Evolutionary conservation across 2,113 vertebrate genomes (phyloP).

Genomic region (Nasalis larvatus): DNA sequence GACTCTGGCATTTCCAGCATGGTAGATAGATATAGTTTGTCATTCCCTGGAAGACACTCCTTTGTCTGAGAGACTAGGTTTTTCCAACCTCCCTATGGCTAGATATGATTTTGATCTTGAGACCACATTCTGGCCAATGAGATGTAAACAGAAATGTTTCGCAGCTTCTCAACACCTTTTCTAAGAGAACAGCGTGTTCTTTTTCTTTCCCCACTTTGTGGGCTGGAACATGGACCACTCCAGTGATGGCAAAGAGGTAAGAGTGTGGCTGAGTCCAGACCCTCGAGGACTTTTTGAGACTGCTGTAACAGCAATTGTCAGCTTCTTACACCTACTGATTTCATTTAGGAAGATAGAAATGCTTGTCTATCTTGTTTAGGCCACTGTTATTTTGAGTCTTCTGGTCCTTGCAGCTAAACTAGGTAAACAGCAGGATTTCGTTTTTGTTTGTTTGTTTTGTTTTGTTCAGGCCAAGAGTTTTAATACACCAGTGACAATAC

Average conservation of each 20-base stretch:
- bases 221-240: not conserved
- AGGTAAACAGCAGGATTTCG: not conserved
- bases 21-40: not conserved
- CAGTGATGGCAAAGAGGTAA: not conserved
- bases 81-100: not conserved
- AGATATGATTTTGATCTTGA: not conserved
- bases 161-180: not conserved
- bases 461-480: not conserved
- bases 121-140: not conserved
- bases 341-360: not conserved
- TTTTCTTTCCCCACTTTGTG: not conserved
- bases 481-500: not conserved
- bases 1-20: not conserved
- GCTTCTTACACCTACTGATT: not conserved
- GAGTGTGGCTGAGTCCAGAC: not conserved
- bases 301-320: fast-evolving
- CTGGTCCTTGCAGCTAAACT: not conserved
- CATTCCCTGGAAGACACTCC: not conserved
- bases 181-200: not conserved
- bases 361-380: not conserved
- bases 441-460: not conserved
- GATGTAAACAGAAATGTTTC: not conserved
- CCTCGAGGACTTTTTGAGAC: not conserved
- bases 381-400: not conserved
- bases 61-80: not conserved